Percentiles rank a stretch among this genome's conserved stretches.
Evolutionary conservation across 1,140 invertebrate species (phyloP).

Genomic region (Acromyrmex echinatior): DNA sequence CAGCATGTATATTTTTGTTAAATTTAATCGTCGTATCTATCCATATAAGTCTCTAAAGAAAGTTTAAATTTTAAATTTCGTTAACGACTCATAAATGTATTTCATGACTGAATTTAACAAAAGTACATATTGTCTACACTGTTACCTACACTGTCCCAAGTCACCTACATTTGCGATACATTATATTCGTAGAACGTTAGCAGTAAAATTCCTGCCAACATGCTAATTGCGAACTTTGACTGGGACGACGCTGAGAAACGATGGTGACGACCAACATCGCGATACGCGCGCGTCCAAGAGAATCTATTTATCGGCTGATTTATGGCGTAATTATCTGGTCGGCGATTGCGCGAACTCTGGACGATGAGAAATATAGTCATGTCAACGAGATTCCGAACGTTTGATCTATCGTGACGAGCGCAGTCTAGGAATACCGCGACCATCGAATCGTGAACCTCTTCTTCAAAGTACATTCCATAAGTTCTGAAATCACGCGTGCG

Average conservation of each 20-base stretch:
- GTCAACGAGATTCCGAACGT: conserved; percentile 74
- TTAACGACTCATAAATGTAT: too few species aligned
- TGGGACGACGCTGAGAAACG: conserved; percentile 1
- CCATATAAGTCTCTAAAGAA: too few species aligned
- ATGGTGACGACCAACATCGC: conserved; percentile 6
- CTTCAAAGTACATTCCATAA: conserved; percentile 71
- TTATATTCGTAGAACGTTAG: not conserved
- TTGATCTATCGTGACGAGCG: conserved; percentile 62
- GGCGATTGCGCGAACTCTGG: conserved; percentile 67
- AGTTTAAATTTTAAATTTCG: too few species aligned
- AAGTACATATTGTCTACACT: too few species aligned
- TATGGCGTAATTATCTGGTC: conserved; percentile 70
- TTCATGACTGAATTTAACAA: too few species aligned
- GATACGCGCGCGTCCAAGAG: conserved; percentile 48
- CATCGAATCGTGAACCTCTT: conserved; percentile 28
- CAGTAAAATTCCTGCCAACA: conserved; percentile 8
- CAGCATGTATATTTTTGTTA: too few species aligned
- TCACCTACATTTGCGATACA: not conserved
- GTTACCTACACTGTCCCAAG: too few species aligned
- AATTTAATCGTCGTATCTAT: too few species aligned
- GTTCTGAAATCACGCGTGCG: conserved; percentile 65
- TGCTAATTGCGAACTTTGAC: conserved; percentile 39
- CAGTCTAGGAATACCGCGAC: conserved; percentile 13
- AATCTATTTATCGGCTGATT: conserved; percentile 71
- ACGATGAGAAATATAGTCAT: conserved; percentile 71